These are phyloP conservation scores for Horisme vitalbata DNA, from an alignment of 2,888 invertebrate species.

Conservation along the genomic window DNA sequence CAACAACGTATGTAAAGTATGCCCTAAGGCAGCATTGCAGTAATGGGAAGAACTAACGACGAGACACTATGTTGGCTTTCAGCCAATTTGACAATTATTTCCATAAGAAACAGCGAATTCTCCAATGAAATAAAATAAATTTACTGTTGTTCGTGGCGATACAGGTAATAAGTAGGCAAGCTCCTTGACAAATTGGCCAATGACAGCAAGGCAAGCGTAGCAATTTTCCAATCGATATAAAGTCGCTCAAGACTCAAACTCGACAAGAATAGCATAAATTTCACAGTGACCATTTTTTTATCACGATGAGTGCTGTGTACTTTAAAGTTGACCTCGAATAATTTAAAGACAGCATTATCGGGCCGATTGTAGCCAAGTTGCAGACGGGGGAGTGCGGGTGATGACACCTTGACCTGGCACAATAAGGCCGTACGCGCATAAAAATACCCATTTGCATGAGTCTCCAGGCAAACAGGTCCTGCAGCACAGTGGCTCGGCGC, in stretches of 20 bases:
- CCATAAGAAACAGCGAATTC: slow-evolving; percentile 8
- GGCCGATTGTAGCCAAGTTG: slow-evolving; percentile 23
- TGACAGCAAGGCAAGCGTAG: slow-evolving; percentile 24
- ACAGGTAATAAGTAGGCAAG: not conserved
- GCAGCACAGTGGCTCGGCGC: slow-evolving; percentile 42
- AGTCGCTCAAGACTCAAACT: slow-evolving; percentile 17
- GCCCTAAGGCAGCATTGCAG: slow-evolving; percentile 21
- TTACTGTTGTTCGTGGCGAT: no score
- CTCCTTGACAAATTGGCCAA: slow-evolving; percentile 17
- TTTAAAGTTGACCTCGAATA: slow-evolving; percentile 31
- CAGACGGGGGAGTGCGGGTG: slow-evolving; percentile 17
- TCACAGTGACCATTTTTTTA: slow-evolving; percentile 29
- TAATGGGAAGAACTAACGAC: slow-evolving; percentile 16
- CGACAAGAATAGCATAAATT: slow-evolving; percentile 32
- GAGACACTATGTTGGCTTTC: slow-evolving; percentile 15
- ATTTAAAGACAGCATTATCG: slow-evolving; percentile 28
- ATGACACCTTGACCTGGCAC: slow-evolving; percentile 32
- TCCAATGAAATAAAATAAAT: no score
- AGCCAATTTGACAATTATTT: slow-evolving; percentile 17
- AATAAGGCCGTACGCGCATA: slow-evolving; percentile 31
- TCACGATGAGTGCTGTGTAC: slow-evolving; percentile 25
- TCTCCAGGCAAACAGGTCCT: slow-evolving; percentile 56
- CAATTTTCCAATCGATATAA: slow-evolving; percentile 32
- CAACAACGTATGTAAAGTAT: slow-evolving; percentile 10
- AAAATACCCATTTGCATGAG: slow-evolving; percentile 42